A percentile compares a stretch with the other conserved stretches of the same genome.
phyloP scores from a whole-genome alignment of 2,888 invertebrate species.

The Sarcophaga subvicina region DNA sequence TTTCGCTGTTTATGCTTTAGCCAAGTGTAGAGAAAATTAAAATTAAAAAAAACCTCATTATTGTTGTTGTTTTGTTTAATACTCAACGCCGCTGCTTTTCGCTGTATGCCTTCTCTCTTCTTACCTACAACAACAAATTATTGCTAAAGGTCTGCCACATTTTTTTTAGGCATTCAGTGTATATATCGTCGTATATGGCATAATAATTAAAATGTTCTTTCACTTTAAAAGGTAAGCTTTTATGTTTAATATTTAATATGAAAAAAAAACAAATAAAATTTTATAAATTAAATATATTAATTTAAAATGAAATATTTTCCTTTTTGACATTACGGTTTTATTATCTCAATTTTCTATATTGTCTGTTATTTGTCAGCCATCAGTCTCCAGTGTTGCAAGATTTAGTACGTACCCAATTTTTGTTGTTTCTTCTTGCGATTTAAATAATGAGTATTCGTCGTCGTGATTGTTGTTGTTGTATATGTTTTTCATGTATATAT shows the following conservation, averaged over 20 bases:
- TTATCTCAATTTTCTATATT: constrained; percentile 14
- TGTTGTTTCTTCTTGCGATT: constrained; percentile 26
- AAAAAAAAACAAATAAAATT: neutral
- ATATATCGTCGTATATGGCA: neutral
- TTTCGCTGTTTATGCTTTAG: constrained; percentile 49
- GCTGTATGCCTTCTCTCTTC: constrained; percentile 1
- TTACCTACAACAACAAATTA: constrained; percentile 17
- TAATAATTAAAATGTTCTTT: neutral
- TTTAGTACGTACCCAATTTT: constrained; percentile 28
- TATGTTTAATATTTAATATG: constrained; percentile 1
- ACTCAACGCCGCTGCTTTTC: constrained; percentile 46
- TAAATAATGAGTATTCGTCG: constrained; percentile 29
- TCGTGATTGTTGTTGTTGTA: neutral
- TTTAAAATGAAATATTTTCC: neutral
- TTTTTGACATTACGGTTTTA: neutral
- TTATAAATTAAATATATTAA: constrained; percentile 4
- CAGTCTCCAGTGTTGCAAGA: constrained; percentile 51
- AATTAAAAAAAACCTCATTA: constrained; percentile 10
- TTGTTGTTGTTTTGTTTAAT: constrained; percentile 51
- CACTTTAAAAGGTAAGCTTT: constrained; percentile 43
- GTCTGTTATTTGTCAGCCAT: neutral
- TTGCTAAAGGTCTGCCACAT: constrained; percentile 21
- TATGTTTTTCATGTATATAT: neutral
- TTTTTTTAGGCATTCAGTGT: neutral
- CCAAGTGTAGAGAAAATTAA: constrained; percentile 67